Percentiles rank a stretch among this genome's conserved stretches.
These are phyloP conservation scores for Trachelus iudaicus DNA, from an alignment of 2,888 invertebrate species.

Conservation along the genomic window DNA sequence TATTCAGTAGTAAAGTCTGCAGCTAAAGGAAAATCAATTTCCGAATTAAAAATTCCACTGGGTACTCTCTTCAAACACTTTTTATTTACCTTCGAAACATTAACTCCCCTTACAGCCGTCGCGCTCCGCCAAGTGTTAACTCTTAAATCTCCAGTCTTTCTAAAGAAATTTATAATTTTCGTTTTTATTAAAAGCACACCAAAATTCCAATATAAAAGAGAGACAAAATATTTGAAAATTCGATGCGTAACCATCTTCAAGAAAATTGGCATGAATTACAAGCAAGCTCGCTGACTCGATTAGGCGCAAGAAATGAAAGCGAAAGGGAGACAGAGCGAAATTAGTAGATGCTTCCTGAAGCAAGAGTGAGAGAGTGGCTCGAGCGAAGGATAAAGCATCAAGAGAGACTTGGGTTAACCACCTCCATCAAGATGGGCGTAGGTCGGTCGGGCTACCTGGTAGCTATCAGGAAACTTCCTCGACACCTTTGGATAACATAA, in stretches of 20 bases:
- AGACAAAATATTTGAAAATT: not conserved
- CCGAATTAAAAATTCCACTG: too few relatives aligned
- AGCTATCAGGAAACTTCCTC: constrained; percentile 5
- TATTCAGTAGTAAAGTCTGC: too few relatives aligned
- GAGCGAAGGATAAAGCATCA: not conserved
- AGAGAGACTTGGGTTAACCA: constrained; percentile 6
- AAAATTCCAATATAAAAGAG: not conserved
- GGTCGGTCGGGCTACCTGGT: not conserved
- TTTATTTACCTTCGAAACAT: too few relatives aligned
- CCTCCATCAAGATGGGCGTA: not conserved
- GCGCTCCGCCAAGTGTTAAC: too few relatives aligned
- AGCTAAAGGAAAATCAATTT: too few relatives aligned
- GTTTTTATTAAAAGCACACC: not conserved
- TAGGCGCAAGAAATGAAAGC: not conserved
- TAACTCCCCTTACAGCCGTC: too few relatives aligned
- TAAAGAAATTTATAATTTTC: not conserved
- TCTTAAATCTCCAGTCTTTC: too few relatives aligned
- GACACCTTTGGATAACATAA: constrained; percentile 5
- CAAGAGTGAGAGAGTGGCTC: too few relatives aligned
- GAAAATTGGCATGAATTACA: not conserved
- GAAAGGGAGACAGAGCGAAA: too few relatives aligned
- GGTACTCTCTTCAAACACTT: too few relatives aligned
- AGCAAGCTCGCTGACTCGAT: not conserved
- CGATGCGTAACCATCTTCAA: not conserved
- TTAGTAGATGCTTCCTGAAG: too few relatives aligned